Conservation (phyloP, 92 coral and sea anemone genomes). For the Umimayanthus chanpuru region DNA sequence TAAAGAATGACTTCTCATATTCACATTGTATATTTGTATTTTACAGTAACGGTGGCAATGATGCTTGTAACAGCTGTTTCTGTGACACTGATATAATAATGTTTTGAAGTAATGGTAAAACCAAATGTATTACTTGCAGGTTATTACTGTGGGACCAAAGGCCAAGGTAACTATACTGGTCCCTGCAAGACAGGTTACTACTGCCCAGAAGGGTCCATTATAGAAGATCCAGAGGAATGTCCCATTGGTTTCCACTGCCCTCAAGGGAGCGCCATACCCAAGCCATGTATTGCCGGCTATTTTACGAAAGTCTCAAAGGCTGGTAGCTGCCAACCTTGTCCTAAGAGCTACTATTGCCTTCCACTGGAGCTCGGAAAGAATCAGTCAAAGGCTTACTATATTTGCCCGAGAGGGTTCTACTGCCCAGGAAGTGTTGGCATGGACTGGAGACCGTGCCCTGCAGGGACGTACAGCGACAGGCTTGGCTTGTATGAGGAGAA, state of each 20-base stretch:
- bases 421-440: slow-evolving; percentile 89
- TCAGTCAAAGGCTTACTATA: slow-evolving; percentile 74
- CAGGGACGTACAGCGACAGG: slow-evolving; percentile 92
- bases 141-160: slow-evolving; percentile 78
- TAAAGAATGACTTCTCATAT: too few species aligned
- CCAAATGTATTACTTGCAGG: slow-evolving; percentile 54
- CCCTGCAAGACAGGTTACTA: slow-evolving; percentile 87
- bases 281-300: slow-evolving; percentile 89
- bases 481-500: slow-evolving; percentile 71
- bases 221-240: slow-evolving; percentile 71
- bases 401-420: slow-evolving; percentile 84
- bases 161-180: slow-evolving; percentile 69
- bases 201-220: slow-evolving; percentile 82
- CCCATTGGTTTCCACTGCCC: slow-evolving; percentile 95
- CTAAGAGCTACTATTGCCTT: slow-evolving; percentile 79
- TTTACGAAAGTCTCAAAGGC: slow-evolving; percentile 84
- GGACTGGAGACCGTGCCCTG: slow-evolving; percentile 89
- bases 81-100: background rate
- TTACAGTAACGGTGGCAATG: too few species aligned
- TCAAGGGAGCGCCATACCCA: slow-evolving; percentile 79
- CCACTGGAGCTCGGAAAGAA: slow-evolving; percentile 82
- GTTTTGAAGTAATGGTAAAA: background rate
- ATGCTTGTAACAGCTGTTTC: background rate
- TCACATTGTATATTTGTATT: too few species aligned
- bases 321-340: slow-evolving; percentile 70